Percentiles rank a stretch among this genome's conserved stretches.
These are phyloP conservation scores for Sthenelais limicola DNA, from an alignment of 2,888 invertebrate genomes.

Conservation along the genomic window DNA sequence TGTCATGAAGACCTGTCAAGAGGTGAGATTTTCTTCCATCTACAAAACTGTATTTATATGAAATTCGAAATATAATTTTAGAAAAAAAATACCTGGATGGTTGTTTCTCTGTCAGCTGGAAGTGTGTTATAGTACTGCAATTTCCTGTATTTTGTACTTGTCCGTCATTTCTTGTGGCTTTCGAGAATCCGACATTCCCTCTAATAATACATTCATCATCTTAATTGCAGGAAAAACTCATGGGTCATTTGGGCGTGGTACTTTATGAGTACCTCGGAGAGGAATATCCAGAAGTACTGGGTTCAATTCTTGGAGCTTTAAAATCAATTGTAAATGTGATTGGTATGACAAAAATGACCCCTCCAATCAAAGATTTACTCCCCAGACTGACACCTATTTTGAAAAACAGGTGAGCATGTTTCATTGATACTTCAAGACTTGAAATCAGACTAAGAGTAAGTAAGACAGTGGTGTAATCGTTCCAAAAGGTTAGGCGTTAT, in stretches of 20 bases:
- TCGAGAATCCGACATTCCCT: no score
- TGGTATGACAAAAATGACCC: slow-evolving; percentile 99
- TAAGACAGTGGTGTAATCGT: background rate
- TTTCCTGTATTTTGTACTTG: no score
- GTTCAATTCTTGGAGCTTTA: slow-evolving; percentile 97
- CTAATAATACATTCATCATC: background rate
- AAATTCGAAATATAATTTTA: no score
- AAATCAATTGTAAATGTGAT: slow-evolving; percentile 99
- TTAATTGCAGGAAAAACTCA: slow-evolving; percentile 88
- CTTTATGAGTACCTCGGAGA: slow-evolving; percentile 99
- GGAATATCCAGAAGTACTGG: slow-evolving; percentile 99
- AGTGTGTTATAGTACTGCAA: no score
- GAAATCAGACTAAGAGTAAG: background rate
- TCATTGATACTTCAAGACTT: slow-evolving; percentile 66
- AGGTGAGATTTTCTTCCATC: slow-evolving; percentile 75
- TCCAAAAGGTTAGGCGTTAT: background rate
- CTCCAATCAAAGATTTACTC: slow-evolving; percentile 97
- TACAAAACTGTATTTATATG: no score
- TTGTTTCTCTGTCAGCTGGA: no score
- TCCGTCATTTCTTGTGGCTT: no score
- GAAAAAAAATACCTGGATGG: no score
- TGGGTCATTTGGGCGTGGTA: slow-evolving; percentile 99
- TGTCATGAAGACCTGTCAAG: slow-evolving; percentile 99
- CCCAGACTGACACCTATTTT: slow-evolving; percentile 97
- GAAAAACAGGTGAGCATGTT: slow-evolving; percentile 85